Conservation (phyloP, 2,797 vertebrate species). For the Ispidina picta region DNA sequence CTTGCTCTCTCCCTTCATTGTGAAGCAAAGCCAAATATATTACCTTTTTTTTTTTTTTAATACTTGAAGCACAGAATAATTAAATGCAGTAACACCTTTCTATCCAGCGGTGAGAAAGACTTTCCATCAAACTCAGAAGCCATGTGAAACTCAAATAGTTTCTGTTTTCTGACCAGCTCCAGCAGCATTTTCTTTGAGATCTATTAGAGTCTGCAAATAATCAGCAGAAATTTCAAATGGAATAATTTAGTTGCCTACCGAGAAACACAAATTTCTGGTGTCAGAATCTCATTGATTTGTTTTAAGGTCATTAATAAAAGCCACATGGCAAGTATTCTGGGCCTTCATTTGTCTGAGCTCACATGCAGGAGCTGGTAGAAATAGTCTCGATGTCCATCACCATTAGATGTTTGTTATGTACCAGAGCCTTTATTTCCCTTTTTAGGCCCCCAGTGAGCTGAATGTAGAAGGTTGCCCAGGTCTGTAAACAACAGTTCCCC, state of each 20-base stretch:
- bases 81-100: not conserved
- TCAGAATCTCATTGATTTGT: constrained; percentile 19
- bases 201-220: not conserved
- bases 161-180: not conserved
- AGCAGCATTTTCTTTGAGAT: not conserved
- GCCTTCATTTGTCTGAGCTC: not conserved
- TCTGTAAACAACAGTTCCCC: not conserved
- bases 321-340: not conserved
- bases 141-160: not conserved
- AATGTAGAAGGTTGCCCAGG: not conserved
- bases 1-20: not conserved
- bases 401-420: not conserved
- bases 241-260: constrained; percentile 18
- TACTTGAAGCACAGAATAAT: not conserved
- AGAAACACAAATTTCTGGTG: constrained; percentile 13
- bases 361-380: not conserved
- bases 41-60: not conserved
- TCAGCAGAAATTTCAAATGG: not conserved
- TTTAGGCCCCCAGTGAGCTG: not conserved
- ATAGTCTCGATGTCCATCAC: not conserved
- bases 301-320: constrained; percentile 8
- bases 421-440: not conserved
- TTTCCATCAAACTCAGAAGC: not conserved
- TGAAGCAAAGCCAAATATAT: not conserved
- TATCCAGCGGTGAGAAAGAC: not conserved